Evolutionary conservation across 2,888 invertebrate species (phyloP), one percentile per base, ranked within the genome.

Genomic region (Andrena bucephala): DNA sequence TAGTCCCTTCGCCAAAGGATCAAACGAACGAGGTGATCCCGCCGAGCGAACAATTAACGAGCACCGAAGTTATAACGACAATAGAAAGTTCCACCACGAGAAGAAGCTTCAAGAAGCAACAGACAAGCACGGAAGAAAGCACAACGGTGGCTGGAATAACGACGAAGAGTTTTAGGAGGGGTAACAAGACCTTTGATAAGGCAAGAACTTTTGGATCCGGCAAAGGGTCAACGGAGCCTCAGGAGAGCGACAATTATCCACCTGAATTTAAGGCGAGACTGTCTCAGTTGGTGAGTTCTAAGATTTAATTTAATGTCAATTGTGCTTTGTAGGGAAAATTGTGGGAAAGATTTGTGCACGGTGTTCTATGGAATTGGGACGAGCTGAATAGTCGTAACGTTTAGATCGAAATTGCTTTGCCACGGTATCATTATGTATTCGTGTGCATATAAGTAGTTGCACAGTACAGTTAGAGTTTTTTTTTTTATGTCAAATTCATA

Each of bases 211-310:
- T 67, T 27, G 63, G 48, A 52, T 1, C 68, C 42, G 50, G 83
- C 31, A 90, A 87, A 20, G 31, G 57, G 0, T 77, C 87, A 3
- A 42, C 65, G 3, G 89, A 90, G 2, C 52, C 73, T 3, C 87
- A 87, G 7, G 93, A 93, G 33, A 88, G 84, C 29, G 93, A 93
- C 57, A 94, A 94, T 81, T 93, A 94, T 89, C 93, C 94, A 24
- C 88, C 92, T 0, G 92, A 93, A 33, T 94, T 93, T 69, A 93
- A 93, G 71, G 93, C 93, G 33, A 92, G 90, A 75, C 77, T 94
- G 63, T 87, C 89, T n/a, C 91, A 92, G 81, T 82, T 92, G 93
- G 94, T 94, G 68, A 92, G 92, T 90, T 27, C 13, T 29, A 59
- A 65, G 62, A 13, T 65, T 68, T 70, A 6, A 52, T 52, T 31